phyloP scores from a whole-genome alignment of 1,140 invertebrate genomes.

The Melitaea cinxia region DNA sequence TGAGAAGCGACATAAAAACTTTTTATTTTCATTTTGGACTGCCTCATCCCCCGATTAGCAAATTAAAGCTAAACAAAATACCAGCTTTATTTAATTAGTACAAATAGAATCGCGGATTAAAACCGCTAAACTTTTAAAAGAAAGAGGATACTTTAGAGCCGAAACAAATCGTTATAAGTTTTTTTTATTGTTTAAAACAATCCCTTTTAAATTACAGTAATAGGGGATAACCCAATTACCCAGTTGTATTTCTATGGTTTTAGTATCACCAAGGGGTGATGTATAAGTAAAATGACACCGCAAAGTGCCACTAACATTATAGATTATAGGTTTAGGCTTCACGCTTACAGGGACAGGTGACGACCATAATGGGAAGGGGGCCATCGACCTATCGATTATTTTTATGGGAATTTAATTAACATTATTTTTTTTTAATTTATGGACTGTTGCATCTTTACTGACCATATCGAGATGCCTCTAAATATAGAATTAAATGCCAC shows the following conservation, averaged over 20 bases:
- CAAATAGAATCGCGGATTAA: no score
- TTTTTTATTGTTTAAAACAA: no score
- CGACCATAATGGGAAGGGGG: background rate
- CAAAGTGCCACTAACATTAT: background rate
- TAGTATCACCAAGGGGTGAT: background rate
- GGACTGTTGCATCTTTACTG: background rate
- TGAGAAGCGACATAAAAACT: no score
- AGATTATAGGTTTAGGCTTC: conserved; percentile 3
- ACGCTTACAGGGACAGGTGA: background rate
- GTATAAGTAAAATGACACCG: background rate
- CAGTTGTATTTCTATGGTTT: background rate
- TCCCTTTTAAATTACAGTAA: background rate
- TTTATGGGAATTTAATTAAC: background rate
- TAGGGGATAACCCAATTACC: background rate
- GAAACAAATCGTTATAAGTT: no score
- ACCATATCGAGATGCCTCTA: conserved; percentile 2
- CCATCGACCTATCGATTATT: background rate
- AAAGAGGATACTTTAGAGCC: no score
- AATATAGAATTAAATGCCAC: conserved; percentile 6
- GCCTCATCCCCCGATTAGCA: no score
- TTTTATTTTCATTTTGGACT: no score
- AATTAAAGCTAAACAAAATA: no score
- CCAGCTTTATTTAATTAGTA: no score
- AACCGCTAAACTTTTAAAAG: no score
- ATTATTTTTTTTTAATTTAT: background rate